Percentiles rank a stretch among this genome's conserved stretches.
Evolutionary conservation across 2,113 vertebrate species (phyloP).

Genomic region (Panthera leo): DNA sequence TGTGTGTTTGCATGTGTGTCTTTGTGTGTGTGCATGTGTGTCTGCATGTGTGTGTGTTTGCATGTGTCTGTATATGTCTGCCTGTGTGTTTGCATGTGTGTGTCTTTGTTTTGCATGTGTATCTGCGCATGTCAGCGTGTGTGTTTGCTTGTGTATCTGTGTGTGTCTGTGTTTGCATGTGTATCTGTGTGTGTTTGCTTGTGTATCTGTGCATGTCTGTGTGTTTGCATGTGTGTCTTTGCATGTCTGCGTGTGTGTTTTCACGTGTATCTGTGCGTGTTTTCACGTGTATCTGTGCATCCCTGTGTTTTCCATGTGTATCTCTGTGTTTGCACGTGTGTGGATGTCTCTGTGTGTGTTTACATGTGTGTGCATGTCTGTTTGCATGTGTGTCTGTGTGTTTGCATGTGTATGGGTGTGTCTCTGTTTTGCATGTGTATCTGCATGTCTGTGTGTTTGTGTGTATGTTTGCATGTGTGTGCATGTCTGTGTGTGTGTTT

Average conservation of each 20-base stretch:
- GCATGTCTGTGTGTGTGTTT: neutral
- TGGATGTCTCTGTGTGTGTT: neutral
- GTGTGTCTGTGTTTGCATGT: no score
- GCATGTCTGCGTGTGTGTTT: neutral
- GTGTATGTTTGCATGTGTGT: neutral
- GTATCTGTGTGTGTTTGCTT: neutral
- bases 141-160: no score
- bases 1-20: no score
- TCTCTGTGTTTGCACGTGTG: neutral
- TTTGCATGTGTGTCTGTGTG: neutral
- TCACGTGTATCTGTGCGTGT: neutral
- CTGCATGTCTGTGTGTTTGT: neutral
- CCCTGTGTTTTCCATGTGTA: neutral
- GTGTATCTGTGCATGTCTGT: neutral
- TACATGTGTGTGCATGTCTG: neutral
- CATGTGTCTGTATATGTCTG: no score
- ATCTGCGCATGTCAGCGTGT: accelerated
- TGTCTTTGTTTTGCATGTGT: no score
- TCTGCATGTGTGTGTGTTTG: no score
- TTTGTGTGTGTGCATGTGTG: no score
- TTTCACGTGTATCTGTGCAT: neutral
- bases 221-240: neutral
- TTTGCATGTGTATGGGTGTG: neutral
- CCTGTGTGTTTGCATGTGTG: no score
- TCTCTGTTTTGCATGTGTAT: neutral